Conservation (phyloP, 1,140 invertebrate genomes). For the Rhyacophila brunnea region DNA sequence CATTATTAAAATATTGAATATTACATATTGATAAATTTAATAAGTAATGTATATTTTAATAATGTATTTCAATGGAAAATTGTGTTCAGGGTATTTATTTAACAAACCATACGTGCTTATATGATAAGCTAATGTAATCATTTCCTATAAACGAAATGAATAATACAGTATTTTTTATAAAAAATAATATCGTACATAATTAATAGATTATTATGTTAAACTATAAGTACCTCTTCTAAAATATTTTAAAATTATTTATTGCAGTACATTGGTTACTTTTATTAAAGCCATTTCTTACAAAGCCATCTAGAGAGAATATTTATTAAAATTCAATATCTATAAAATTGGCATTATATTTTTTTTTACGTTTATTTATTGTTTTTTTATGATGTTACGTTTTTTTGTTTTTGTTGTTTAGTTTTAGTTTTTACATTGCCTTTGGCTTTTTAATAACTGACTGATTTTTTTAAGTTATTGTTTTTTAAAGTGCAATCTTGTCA, state of each 20-base stretch:
- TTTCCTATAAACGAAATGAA: background rate
- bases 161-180: slow-evolving; percentile 17
- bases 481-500: slow-evolving; percentile 23
- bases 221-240: background rate
- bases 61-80: too few relatives aligned
- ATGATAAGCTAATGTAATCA: too few relatives aligned
- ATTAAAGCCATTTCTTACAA: too few relatives aligned
- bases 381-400: slow-evolving; percentile 17
- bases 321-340: background rate
- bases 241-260: too few relatives aligned
- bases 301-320: background rate
- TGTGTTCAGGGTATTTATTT: too few relatives aligned
- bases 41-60: too few relatives aligned
- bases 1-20: too few relatives aligned
- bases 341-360: slow-evolving; percentile 14
- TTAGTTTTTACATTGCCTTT: slow-evolving; percentile 12
- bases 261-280: too few relatives aligned
- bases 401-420: slow-evolving; percentile 14
- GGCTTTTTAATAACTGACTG: slow-evolving; percentile 14
- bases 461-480: slow-evolving; percentile 14
- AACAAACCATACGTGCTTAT: too few relatives aligned
- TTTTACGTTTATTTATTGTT: slow-evolving; percentile 11
- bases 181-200: slow-evolving; percentile 2
- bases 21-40: too few relatives aligned
- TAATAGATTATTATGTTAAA: background rate